Conservation (phyloP, 2,888 invertebrate species). For the Cheilosia urbana region DNA sequence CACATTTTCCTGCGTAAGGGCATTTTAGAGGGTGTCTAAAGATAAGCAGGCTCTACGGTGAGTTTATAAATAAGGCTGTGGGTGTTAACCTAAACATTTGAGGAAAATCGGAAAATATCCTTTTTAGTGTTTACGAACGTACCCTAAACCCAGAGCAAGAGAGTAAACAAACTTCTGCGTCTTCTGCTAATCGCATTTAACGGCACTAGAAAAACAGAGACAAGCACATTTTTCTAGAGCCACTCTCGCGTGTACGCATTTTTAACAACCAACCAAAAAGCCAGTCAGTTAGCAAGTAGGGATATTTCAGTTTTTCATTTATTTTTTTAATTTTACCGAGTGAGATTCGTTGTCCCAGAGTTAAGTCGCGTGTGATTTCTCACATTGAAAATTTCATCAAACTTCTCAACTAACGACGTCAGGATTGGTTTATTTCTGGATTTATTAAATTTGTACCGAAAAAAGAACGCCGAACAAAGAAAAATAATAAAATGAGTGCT, state of each 20-base stretch:
- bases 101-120: no score
- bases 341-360: conserved; percentile 64
- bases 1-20: no score
- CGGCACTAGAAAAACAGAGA: conserved; percentile 27
- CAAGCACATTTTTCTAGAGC: not conserved
- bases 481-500: conserved; percentile 74
- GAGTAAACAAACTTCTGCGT: not conserved
- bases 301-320: conserved; percentile 66
- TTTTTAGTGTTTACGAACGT: no score
- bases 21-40: no score
- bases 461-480: conserved; percentile 44
- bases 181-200: not conserved
- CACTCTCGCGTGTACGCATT: conserved; percentile 50
- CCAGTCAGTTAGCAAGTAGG: conserved; percentile 36
- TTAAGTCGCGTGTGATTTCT: conserved; percentile 69
- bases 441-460: conserved; percentile 44
- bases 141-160: not conserved
- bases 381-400: conserved; percentile 49
- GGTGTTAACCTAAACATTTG: no score
- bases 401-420: conserved; percentile 49
- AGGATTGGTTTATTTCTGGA: conserved; percentile 47
- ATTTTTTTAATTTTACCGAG: conserved; percentile 75
- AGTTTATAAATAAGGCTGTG: no score
- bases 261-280: conserved; percentile 50
- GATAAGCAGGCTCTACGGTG: no score